Conservation (phyloP, 2,797 vertebrate species). For the Chloroceryle inda region DNA sequence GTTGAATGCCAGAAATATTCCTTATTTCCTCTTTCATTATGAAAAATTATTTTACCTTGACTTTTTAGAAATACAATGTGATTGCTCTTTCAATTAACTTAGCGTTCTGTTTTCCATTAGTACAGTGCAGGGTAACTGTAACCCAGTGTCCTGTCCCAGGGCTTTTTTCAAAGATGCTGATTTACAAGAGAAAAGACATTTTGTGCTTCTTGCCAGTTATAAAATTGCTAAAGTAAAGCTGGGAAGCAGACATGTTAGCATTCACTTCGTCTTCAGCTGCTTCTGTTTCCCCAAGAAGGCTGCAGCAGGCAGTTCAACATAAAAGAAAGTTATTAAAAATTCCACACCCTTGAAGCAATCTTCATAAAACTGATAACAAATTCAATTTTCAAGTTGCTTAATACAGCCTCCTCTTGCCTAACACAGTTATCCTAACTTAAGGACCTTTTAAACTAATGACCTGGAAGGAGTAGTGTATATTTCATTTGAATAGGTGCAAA, state of each 20-base stretch:
- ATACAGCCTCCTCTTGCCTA: conserved; percentile 54
- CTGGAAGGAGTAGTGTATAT: conserved; percentile 53
- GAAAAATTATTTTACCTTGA: conserved; percentile 69
- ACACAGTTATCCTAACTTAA: conserved; percentile 72
- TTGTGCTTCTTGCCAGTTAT: conserved; percentile 22
- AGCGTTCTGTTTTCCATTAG: conserved; percentile 65
- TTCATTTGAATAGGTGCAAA: conserved; percentile 58
- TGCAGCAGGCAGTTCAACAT: conserved; percentile 41
- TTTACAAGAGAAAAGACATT: conserved; percentile 61
- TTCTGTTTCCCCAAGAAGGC: conserved; percentile 46
- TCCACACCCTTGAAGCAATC: conserved; percentile 43
- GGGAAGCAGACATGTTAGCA: not conserved
- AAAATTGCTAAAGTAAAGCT: conserved; percentile 52
- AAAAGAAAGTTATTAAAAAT: conserved; percentile 62
- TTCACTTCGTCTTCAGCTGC: conserved; percentile 35
- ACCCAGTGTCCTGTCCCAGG: not conserved
- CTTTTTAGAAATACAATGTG: conserved; percentile 58
- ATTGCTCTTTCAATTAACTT: conserved; percentile 74
- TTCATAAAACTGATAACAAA: conserved; percentile 64
- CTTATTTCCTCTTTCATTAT: conserved; percentile 49
- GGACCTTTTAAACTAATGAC: conserved; percentile 73
- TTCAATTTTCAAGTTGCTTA: conserved; percentile 66
- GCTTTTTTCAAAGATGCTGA: conserved; percentile 54
- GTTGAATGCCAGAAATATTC: not conserved
- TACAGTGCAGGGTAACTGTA: conserved; percentile 55